Evolutionary conservation across 2,888 invertebrate genomes (phyloP), one percentile per base, ranked within the genome.

Genomic region (Stramonita haemastoma): DNA sequence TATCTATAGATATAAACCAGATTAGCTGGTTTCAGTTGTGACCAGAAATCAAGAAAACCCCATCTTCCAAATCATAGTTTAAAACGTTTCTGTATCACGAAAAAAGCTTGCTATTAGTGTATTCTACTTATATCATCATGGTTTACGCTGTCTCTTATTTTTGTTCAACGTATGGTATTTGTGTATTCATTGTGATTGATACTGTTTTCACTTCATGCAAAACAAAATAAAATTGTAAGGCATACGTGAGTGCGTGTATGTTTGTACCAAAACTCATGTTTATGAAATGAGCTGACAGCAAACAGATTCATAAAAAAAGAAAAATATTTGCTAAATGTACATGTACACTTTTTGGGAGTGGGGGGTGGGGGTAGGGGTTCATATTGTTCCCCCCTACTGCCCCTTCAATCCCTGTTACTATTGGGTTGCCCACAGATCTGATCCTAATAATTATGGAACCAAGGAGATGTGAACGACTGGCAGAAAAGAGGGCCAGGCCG

Each of bases 401-500:
- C 73, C 32, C 26, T 13, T 29, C 29, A 77, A 29, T 77, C 29
- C 29, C 13, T 32, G 66, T n/a, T n/a, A n/a, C 1, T 19, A 2
- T 29, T 77, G 8, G 29, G 22, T 77, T 77, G 73, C 73, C 73
- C 73, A 77, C n/a, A 77, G 32, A 77, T 77, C 29, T n/a, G 6
- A 77, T n/a, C 15, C 73, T n/a, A 29, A 11, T 77, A 29, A n/a
- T n/a, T n/a, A n/a, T 77, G 73, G 73, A 77, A 77, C 73, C 73
- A 77, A 6, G n/a, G 29, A 77, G 73, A 77, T 77, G 73, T 77
- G 73, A 29, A 73, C 73, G 5, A 77, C 29, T 77, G 73, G 73
- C 73, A 77, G 73, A 29, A 77, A 77, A 77, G 73, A 77, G 73
- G 73, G 73, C 32, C 73, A 77, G 73, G 73, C 73, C 73, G n/a